Base-by-base conservation (phyloP, 2,888 invertebrate genomes). In the Laothoe populi region DNA sequence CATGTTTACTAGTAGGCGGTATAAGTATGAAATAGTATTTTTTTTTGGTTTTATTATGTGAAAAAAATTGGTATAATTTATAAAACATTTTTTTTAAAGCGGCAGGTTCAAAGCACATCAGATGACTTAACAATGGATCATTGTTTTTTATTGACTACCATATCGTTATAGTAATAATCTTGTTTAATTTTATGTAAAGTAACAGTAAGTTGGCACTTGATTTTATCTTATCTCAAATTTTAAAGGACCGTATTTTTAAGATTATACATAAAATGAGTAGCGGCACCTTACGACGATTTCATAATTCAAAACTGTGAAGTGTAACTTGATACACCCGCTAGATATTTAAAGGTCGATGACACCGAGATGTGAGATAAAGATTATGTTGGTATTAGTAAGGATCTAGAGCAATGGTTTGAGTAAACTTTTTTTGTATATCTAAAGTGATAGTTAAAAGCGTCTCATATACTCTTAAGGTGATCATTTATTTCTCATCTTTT, bases 291-390 rank as follows among this genome's bases (percentile, higher is more conserved):
- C n/a, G 24, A 4, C 4, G 24, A 16, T 49, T 49, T 31, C 49
- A 46, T 26, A 61, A 31, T 24, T 38, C 26, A 63, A 59, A 44
- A 53, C 46, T 26, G 58, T 64, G 16, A 13, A 60, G 57, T 63
- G 0, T 63, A 61, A 62, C 38, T 57, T 65, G 64, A 59, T 66
- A 57, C 66, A 62, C 63, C 63, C 57, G 44, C n/a, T 21, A 66
- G 66, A 48, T 68, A 70, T 73, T 66, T 69, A 68, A 72, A 78
- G 79, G 78, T 76, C 65, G 71, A 75, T 72, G 79, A 77, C 81
- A 72, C 73, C 42, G n/a, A 49, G 49, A 26, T 49, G 26, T 4
- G n/a, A 24, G 48, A 49, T 49, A 49, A 49, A 31, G 16, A 11
- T 31, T 2, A 16, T 49, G 31, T 16, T 16, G 49, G 2, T 26